A percentile compares a stretch with the other conserved stretches of the same genome.
phyloP scores from a whole-genome alignment of 2,113 vertebrate species.

The Eidolon helvum region DNA sequence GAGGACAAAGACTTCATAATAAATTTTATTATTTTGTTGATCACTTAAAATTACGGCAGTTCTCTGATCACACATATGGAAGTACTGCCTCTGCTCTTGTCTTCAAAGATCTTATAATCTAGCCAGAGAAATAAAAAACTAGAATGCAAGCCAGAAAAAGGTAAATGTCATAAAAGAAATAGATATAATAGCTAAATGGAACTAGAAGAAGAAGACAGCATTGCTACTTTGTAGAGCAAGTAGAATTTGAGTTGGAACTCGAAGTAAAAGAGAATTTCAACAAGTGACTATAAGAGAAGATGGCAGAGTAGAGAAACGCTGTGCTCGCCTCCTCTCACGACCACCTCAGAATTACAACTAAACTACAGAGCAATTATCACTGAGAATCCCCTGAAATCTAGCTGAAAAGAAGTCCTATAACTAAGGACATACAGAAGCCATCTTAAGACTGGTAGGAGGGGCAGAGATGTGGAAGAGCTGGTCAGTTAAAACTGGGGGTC shows the following conservation, averaged over 20 bases:
- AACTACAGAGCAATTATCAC: too few species aligned
- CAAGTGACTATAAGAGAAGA: neutral
- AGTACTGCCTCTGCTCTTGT: neutral
- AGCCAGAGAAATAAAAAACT: neutral
- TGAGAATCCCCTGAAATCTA: too few species aligned
- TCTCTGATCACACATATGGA: neutral
- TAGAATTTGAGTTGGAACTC: neutral
- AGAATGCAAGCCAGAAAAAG: neutral
- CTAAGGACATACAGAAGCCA: too few species aligned
- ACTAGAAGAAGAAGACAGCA: too few species aligned
- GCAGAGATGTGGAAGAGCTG: too few species aligned
- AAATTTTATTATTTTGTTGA: neutral
- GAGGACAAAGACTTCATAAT: neutral
- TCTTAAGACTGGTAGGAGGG: too few species aligned
- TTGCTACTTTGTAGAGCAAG: neutral
- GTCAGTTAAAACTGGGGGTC: too few species aligned
- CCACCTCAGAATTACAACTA: too few species aligned
- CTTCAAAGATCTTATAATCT: neutral
- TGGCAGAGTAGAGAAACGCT: too few species aligned
- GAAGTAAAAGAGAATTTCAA: neutral
- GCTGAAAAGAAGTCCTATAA: too few species aligned
- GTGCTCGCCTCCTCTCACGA: too few species aligned
- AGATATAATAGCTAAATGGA: neutral
- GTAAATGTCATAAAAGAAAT: neutral
- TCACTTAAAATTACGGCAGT: neutral